Evolutionary conservation across 2,888 invertebrate species (phyloP).

Genomic region (Yponomeuta sedellus): DNA sequence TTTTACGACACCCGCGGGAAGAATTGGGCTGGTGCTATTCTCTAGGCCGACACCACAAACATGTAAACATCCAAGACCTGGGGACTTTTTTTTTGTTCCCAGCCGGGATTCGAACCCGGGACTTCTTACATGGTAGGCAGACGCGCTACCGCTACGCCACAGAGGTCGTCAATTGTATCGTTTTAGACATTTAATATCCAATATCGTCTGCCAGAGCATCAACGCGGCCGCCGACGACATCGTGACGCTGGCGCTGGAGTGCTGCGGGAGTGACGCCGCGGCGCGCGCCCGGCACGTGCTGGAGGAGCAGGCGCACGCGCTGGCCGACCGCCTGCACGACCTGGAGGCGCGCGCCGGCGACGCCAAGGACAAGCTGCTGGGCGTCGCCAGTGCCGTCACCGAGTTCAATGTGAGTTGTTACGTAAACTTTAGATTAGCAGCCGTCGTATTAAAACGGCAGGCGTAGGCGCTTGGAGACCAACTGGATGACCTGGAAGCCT

Average conservation of each 20-base stretch:
- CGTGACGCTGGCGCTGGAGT: conserved; percentile 63
- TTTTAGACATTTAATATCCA: too few relatives aligned
- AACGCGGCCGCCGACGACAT: conserved; percentile 84
- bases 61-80: too few relatives aligned
- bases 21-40: too few relatives aligned
- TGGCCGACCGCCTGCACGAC: conserved; percentile 86
- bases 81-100: too few relatives aligned
- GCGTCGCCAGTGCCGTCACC: conserved; percentile 89
- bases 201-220: conserved; percentile 57
- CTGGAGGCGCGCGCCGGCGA: conserved; percentile 86
- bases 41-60: too few relatives aligned
- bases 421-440: not conserved
- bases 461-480: conserved; percentile 86
- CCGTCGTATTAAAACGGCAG: conserved; percentile 82
- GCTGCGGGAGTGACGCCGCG: conserved; percentile 85
- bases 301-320: conserved; percentile 83
- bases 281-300: conserved; percentile 85
- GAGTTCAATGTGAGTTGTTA: conserved; percentile 82
- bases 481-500: conserved; percentile 84
- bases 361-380: conserved; percentile 86
- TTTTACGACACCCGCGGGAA: too few relatives aligned
- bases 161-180: too few relatives aligned
- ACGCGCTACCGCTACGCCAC: too few relatives aligned
- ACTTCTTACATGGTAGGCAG: too few relatives aligned
- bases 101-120: too few relatives aligned